These are phyloP conservation scores for Etheostoma nigrum DNA, from an alignment of 2,797 vertebrate genomes.

Conservation along the genomic window DNA sequence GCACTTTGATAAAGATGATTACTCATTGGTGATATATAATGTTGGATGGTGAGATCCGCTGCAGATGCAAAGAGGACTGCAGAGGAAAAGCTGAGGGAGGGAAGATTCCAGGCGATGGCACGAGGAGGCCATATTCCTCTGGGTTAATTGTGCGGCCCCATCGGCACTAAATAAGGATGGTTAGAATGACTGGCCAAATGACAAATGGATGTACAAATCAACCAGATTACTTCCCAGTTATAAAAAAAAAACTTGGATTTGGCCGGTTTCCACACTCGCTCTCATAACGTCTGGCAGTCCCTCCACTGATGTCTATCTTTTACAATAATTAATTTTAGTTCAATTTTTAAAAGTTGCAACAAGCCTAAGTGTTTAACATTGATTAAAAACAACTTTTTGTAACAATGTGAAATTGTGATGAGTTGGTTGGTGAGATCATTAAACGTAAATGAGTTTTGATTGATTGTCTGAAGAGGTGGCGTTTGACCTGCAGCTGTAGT, in stretches of 20 bases:
- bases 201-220: constrained; percentile 83
- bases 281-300: constrained; percentile 52
- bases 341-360: constrained; percentile 53
- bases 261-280: constrained; percentile 64
- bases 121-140: constrained; percentile 59
- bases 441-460: constrained; percentile 70
- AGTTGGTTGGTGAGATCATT: constrained; percentile 53
- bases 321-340: constrained; percentile 50
- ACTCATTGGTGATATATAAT: constrained; percentile 66
- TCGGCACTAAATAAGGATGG: constrained; percentile 81
- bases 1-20: constrained; percentile 66
- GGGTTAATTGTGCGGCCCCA: constrained; percentile 81
- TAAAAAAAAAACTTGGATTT: constrained; percentile 64
- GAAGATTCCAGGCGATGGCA: constrained; percentile 51
- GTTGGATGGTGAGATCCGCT: constrained; percentile 69
- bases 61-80: constrained; percentile 46
- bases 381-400: constrained; percentile 71
- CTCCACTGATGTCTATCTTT: constrained; percentile 54
- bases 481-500: constrained; percentile 79
- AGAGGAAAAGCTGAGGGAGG: constrained; percentile 56
- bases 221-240: constrained; percentile 75
- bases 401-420: constrained; percentile 48
- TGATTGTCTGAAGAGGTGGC: constrained; percentile 73
- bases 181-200: constrained; percentile 79
- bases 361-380: constrained; percentile 57